A percentile compares a stretch with the other conserved stretches of the same genome.
These are phyloP conservation scores for Brachystomella parvula DNA, from an alignment of 1,140 invertebrate genomes.

Conservation along the genomic window DNA sequence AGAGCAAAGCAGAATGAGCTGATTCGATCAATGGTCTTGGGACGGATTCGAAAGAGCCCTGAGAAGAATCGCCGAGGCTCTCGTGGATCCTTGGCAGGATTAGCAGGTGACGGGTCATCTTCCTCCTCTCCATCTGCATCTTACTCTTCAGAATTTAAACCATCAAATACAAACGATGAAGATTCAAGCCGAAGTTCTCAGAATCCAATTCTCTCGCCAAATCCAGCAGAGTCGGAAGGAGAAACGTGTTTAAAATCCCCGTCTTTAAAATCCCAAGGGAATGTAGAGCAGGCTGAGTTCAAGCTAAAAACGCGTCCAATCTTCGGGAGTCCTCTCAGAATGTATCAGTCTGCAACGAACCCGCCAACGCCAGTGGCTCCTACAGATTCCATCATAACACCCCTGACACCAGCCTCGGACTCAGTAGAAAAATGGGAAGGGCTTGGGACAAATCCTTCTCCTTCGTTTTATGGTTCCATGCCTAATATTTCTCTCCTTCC, in stretches of 20 bases:
- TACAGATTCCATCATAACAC: not conserved
- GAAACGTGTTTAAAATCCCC: too few species aligned
- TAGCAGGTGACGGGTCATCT: slow-evolving; percentile 36
- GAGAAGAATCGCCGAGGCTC: slow-evolving; percentile 41
- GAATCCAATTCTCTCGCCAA: slow-evolving; percentile 20
- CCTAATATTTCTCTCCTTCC: slow-evolving; percentile 28
- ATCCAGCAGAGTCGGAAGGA: slow-evolving; percentile 21
- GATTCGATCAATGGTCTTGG: slow-evolving; percentile 68
- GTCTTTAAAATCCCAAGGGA: too few species aligned
- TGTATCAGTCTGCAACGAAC: slow-evolving; percentile 30
- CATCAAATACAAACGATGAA: not conserved
- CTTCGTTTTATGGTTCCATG: slow-evolving; percentile 36
- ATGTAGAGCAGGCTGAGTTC: not conserved
- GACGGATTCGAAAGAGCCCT: slow-evolving; percentile 49
- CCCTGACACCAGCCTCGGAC: slow-evolving; percentile 9
- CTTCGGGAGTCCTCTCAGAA: slow-evolving; percentile 27
- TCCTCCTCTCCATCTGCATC: slow-evolving; percentile 23
- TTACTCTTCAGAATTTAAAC: slow-evolving; percentile 10
- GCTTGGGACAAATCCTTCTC: slow-evolving; percentile 12
- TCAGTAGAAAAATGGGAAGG: slow-evolving; percentile 13
- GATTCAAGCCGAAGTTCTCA: slow-evolving; percentile 22
- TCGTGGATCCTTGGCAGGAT: slow-evolving; percentile 46
- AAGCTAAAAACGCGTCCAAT: slow-evolving; percentile 30
- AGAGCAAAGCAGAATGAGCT: slow-evolving; percentile 60
- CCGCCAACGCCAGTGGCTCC: slow-evolving; percentile 33